Evolutionary conservation across 2,113 vertebrate genomes (phyloP), one percentile per base, ranked within the genome.

Genomic region (Sclerurus mexicanus): DNA sequence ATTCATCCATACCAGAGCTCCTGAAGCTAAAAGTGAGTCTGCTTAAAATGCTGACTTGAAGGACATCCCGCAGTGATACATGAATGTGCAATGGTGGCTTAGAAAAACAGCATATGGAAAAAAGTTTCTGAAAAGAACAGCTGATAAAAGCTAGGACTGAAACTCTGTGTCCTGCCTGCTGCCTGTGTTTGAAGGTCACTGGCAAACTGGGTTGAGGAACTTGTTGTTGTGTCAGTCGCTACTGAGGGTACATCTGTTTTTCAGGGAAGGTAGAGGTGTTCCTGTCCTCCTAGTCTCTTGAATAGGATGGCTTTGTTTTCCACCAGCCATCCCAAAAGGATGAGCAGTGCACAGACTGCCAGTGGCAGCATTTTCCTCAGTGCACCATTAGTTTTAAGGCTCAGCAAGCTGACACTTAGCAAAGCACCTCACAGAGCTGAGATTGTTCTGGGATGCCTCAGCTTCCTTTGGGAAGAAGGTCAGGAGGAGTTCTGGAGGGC

Each of bases 21-120:
- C 90, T 98, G 85, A 98, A 97, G 89, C 93, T 97, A 96, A 98
- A 98, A 97, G 98, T 98, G 97, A 98, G 98, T 90, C 77, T 92
- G 52, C 49, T 92, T 89, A 87, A 95, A 93, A 89, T 92, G 85
- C 85, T 93, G 85, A 80, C 89, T 94, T 92, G 74, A 85, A 94
- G 90, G 87, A 90, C 77, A 81, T 95, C 90, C 88, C 0, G 3
- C 94, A 81, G 90, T 77, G 95, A 85, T 60, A 93, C 84, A 80
- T 56, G 69, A 95, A 92, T 94, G 89, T 85, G 56, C 74, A 92
- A 40, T 66, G 37, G 62, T 79, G 49, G 31, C 87, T 95, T 91
- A 73, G 64, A 87, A 88, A 95, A 93, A 71, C 60, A 86, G 52
- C 1, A 0, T 30, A 17, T 12, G 28, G 58, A 27, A 71, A 85